Percentiles rank a stretch among this genome's conserved stretches.
Conservation (phyloP, 1,140 invertebrate genomes). For the Scaptodrosophila lebanonensis region DNA sequence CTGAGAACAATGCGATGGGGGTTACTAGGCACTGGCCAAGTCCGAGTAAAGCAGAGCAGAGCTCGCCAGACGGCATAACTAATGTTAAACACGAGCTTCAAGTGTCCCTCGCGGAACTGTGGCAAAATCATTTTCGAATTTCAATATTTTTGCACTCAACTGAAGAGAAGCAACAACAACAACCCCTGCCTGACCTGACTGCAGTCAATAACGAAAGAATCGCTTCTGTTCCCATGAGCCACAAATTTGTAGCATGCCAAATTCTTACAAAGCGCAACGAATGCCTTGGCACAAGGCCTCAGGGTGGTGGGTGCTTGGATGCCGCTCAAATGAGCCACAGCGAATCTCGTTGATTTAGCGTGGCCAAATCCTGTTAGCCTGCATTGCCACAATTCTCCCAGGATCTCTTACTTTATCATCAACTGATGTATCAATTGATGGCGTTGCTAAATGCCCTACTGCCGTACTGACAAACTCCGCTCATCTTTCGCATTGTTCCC, state of each 20-base stretch:
- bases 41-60: conserved; percentile 22
- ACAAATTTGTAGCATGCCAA: conserved; percentile 62
- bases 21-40: conserved; percentile 2
- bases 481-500: conserved; percentile 59
- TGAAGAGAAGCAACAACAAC: too few relatives aligned
- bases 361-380: conserved; percentile 72
- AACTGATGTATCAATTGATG: conserved; percentile 68
- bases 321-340: conserved; percentile 63
- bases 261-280: conserved; percentile 67
- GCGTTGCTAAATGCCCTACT: conserved; percentile 48
- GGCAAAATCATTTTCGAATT: conserved; percentile 68
- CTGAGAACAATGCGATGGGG: conserved; percentile 45
- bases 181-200: too few relatives aligned
- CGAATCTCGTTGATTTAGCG: conserved; percentile 70
- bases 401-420: conserved; percentile 43
- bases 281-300: too few relatives aligned
- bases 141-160: conserved; percentile 55
- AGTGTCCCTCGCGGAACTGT: conserved; percentile 39
- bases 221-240: conserved; percentile 57
- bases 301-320: conserved; percentile 38
- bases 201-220: too few relatives aligned
- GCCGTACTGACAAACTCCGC: conserved; percentile 34
- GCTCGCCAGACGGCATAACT: conserved; percentile 31
- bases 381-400: conserved; percentile 58
- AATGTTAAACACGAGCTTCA: conserved; percentile 38